Base-by-base conservation (phyloP, 1,140 invertebrate species). In the Globodera ellingtonae region DNA sequence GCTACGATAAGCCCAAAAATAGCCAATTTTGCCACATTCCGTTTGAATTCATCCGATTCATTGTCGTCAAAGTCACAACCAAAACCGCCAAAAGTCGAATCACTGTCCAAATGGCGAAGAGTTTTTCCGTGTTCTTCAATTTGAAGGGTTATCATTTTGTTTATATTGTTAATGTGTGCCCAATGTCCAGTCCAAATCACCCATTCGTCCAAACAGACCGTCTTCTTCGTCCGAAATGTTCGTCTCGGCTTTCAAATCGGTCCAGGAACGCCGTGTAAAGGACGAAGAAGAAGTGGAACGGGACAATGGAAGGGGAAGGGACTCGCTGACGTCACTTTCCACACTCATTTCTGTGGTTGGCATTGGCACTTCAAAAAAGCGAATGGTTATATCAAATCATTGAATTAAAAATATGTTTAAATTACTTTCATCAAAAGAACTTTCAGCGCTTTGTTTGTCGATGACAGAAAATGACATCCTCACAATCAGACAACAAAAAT, bases 1-100 rank as follows among this genome's bases (percentile, higher is more conserved):
- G 67, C 46, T 44, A 35, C n/a, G 6, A 70, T 70, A 70, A 70
- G 13, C 6, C 35, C 24, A 35, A 70, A 47, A 70, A 70, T 9
- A 24, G 67, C 67, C 67, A 70, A 44, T 47, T 70, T 70, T n/a
- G 46, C 46, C 67, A 70, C 5, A 18, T 70, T 70, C 10, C 67
- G 67, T 18, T 47, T 70, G 5, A 47, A 44, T 70, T 24, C 8
- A 44, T 70, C 67, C 21, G 56, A 62, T 18, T 9, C 67, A 44
- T 15, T 47, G 67, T 44, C 46, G n/a, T 70, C 35, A 10, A 70
- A 44, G 7, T 47, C 67, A 18, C 56, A 62, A 15, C 56, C 56
- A 59, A 59, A 59, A 6, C 8, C 24, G 6, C 67, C 67, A 18
- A 70, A 70, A 70, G 24, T 70, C n/a, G 67, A 70, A 44, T 70